Conservation (phyloP, 1,140 invertebrate genomes). For the Tetraneura akinire region DNA sequence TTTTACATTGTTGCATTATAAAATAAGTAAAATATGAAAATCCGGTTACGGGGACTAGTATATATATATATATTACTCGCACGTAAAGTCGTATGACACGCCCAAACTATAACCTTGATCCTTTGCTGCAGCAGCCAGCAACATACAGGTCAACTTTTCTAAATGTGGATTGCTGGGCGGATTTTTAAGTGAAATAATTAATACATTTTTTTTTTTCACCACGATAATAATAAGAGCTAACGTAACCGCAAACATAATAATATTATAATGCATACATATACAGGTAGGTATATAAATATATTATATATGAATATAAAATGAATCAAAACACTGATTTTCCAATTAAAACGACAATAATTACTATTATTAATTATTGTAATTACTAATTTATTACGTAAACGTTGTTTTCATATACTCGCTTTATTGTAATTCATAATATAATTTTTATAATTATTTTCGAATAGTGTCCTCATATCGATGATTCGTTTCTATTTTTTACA, state of each 20-base stretch:
- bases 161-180: constrained; percentile 30
- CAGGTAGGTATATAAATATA: not conserved
- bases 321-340: not conserved
- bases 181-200: constrained; percentile 34
- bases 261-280: not conserved
- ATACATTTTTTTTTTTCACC: not conserved
- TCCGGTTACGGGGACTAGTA: constrained; percentile 43
- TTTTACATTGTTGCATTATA: constrained; percentile 17
- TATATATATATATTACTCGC: not conserved
- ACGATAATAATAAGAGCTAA: constrained; percentile 1
- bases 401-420: too few relatives aligned
- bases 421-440: too few relatives aligned
- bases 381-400: too few relatives aligned
- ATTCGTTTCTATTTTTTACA: too few relatives aligned
- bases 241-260: not conserved
- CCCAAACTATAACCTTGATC: constrained; percentile 44
- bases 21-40: constrained; percentile 25
- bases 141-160: constrained; percentile 33
- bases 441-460: too few relatives aligned
- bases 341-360: constrained; percentile 9
- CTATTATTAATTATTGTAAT: too few relatives aligned
- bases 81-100: not conserved
- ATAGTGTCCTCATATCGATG: too few relatives aligned
- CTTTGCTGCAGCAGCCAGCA: not conserved
- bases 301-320: too few relatives aligned